A percentile compares a stretch with the other conserved stretches of the same genome.
These are phyloP conservation scores for Penaeus indicus DNA, from an alignment of 1,140 invertebrate species.

Conservation along the genomic window DNA sequence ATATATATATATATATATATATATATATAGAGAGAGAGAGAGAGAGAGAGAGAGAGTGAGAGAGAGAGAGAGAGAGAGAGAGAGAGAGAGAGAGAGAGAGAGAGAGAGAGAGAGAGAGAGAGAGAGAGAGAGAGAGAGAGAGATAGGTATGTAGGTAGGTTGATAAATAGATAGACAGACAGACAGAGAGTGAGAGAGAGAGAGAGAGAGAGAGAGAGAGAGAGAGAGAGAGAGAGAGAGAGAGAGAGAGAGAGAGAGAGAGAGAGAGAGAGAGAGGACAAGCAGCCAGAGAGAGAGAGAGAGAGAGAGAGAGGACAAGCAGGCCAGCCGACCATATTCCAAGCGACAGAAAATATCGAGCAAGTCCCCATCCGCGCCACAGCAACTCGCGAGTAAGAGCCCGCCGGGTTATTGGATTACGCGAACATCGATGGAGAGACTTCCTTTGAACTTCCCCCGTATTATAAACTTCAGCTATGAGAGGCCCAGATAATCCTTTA, in stretches of 20 bases:
- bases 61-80: conserved; percentile 15
- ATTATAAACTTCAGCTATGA: no score
- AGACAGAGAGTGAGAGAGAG: conserved; percentile 8
- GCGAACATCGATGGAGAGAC: no score
- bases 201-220: no score
- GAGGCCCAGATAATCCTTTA: no score
- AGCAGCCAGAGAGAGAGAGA: neutral
- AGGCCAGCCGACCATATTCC: no score
- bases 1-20: no score
- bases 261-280: conserved; percentile 28
- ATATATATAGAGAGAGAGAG: conserved; percentile 33
- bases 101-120: neutral
- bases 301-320: neutral
- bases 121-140: neutral
- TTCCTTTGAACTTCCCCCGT: no score
- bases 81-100: neutral
- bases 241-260: conserved; percentile 15
- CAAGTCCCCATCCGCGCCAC: no score
- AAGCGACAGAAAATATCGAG: no score
- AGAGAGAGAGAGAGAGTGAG: conserved; percentile 27
- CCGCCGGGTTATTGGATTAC: no score
- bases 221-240: neutral
- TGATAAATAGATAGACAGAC: conserved; percentile 7
- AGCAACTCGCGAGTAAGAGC: no score
- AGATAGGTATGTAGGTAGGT: neutral